Base-by-base conservation (phyloP, 2,797 vertebrate species). In the Gadopsis marmoratus region DNA sequence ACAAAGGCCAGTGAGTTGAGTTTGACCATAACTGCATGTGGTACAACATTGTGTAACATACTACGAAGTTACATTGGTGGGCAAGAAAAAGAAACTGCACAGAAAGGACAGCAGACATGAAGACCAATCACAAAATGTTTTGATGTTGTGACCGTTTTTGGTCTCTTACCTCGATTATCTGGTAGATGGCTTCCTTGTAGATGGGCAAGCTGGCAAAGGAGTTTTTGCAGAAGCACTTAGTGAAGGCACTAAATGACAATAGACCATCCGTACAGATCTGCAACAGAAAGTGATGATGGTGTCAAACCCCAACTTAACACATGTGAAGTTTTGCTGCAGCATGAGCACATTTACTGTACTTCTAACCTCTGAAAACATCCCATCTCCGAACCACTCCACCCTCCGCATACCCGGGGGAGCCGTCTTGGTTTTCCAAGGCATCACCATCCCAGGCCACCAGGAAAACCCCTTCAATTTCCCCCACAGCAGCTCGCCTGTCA, bases 331-430 rank as follows among this genome's bases (percentile, higher is more conserved):
- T 61, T 62, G 43, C 33, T 53, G 41, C 17, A 26, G 61, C 41
- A 54, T 0, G 0, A 55, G 13, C 26, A 54, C 10, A 47, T 12
- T 9, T 33, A 3, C 3, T 33, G 53, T 1, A 1, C 37, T 59
- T 54, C 90, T 86, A 5, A 96, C 96, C 94, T 96, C 94, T 19
- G 96, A 96, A 83, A 94, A 94, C 95, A 94, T 95, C 80, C 95
- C 95, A 5, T 96, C 95, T 79, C 96, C 96, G 8, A 96, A 96
- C 96, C 96, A 96, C 87, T 96, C 94, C 55, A 96, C 95, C 16
- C 85, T 76, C 6, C 95, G 84, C 82, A 95, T 82, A 2, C 86
- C 90, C 0, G 71, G 61, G 0, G 92, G 85, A 19, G 82, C 1
- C 0, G 26, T 74, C 71, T 91, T 95, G 26, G 83, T 85, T 69